These are phyloP conservation scores for Drosophila sproati DNA, from an alignment of 1,140 invertebrate species.

Conservation along the genomic window DNA sequence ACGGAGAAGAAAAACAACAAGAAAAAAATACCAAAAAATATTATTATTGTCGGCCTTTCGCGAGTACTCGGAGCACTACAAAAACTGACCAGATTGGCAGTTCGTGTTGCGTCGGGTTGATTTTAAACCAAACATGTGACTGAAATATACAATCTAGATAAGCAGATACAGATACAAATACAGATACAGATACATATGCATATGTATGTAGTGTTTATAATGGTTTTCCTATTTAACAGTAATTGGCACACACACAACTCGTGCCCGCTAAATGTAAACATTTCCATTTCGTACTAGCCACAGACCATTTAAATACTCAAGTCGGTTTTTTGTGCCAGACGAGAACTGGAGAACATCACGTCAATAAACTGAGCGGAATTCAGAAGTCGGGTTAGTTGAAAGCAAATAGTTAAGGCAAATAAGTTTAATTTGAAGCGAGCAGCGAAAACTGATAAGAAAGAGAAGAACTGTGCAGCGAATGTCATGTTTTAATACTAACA, in stretches of 20 bases:
- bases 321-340: not conserved
- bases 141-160: constrained; percentile 25
- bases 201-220: constrained; percentile 20
- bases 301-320: constrained; percentile 7
- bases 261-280: constrained; percentile 56
- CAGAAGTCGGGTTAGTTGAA: not conserved
- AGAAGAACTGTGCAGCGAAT: not conserved
- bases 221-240: constrained; percentile 58
- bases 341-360: not conserved
- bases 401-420: not conserved
- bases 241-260: constrained; percentile 63
- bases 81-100: constrained; percentile 28
- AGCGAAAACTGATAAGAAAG: not conserved
- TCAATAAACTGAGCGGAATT: constrained; percentile 16
- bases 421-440: not conserved
- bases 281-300: constrained; percentile 31
- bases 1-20: constrained; percentile 2
- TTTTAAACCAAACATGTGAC: constrained; percentile 56
- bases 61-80: not conserved
- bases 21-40: constrained; percentile 13
- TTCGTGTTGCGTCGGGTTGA: constrained; percentile 18
- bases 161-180: constrained; percentile 10
- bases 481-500: not conserved
- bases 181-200: constrained; percentile 6
- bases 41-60: constrained; percentile 24